These are phyloP conservation scores for Columba guinea DNA, from an alignment of 2,797 vertebrate genomes.

Conservation along the genomic window DNA sequence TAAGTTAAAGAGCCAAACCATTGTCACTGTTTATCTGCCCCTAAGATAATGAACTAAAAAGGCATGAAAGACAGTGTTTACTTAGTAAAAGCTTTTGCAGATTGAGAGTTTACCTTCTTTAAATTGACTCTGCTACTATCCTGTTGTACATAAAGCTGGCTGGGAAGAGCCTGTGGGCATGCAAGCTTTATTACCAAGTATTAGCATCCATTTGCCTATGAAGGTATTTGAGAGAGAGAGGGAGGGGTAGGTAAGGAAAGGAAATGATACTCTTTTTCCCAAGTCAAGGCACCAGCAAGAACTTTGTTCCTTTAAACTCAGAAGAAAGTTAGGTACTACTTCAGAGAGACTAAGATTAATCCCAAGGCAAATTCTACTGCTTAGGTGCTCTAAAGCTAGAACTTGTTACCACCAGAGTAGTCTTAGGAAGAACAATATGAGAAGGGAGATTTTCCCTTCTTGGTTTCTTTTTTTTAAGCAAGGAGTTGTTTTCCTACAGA, in stretches of 20 bases:
- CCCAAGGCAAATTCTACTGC: not conserved
- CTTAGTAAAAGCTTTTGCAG: not conserved
- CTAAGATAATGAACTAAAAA: not conserved
- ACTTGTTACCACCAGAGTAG: not conserved
- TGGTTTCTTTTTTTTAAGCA: not conserved
- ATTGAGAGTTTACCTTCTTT: not conserved
- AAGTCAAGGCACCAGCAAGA: not conserved
- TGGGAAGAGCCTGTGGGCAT: not conserved
- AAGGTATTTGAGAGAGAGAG: not conserved
- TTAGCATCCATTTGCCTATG: slow-evolving; percentile 4
- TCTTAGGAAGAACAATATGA: not conserved
- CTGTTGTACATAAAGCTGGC: not conserved
- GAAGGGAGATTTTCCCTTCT: not conserved
- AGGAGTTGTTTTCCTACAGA: not conserved
- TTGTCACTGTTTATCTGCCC: not conserved
- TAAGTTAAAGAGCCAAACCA: not conserved
- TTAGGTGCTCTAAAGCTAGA: not conserved
- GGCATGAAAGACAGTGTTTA: not conserved
- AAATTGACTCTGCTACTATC: not conserved
- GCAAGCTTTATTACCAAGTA: slow-evolving; percentile 1
- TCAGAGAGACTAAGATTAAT: not conserved
- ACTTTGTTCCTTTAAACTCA: not conserved
- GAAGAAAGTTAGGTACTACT: not conserved
- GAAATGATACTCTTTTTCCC: not conserved
- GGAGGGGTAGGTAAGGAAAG: not conserved